Evolutionary conservation across 1,140 invertebrate genomes (phyloP).

Genomic region (Dryas iulia): DNA sequence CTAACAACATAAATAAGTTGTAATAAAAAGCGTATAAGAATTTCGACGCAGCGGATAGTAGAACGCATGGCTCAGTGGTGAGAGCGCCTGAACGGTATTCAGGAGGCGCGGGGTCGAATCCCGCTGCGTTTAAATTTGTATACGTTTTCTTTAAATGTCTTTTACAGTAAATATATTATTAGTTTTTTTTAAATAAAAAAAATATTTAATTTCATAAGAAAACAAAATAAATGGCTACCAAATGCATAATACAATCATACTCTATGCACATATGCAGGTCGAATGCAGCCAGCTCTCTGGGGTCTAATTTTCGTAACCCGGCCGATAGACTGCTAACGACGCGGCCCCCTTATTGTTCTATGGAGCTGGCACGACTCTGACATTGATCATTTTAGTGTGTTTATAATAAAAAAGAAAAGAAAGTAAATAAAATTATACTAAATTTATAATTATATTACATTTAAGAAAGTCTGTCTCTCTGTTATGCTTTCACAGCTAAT

Average conservation of each 20-base stretch:
- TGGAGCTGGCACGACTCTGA: slow-evolving; percentile 37
- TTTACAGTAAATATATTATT: too few relatives aligned
- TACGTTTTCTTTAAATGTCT: too few relatives aligned
- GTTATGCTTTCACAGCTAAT: too few relatives aligned
- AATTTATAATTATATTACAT: too few relatives aligned
- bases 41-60: too few relatives aligned
- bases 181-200: not conserved
- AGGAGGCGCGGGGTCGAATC: too few relatives aligned
- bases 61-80: too few relatives aligned
- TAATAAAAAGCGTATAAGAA: too few relatives aligned
- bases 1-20: too few relatives aligned
- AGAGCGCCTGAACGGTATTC: too few relatives aligned
- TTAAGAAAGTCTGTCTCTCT: too few relatives aligned
- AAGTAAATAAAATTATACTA: not conserved
- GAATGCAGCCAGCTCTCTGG: slow-evolving; percentile 64
- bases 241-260: not conserved
- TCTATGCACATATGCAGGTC: slow-evolving; percentile 70
- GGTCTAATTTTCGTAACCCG: slow-evolving; percentile 75
- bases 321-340: slow-evolving; percentile 45
- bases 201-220: not conserved
- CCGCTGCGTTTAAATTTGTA: too few relatives aligned
- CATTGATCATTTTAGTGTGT: not conserved
- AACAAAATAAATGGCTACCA: not conserved
- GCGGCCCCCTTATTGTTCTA: slow-evolving; percentile 18
- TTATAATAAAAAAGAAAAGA: not conserved